These are phyloP conservation scores for Polymixis flavicincta DNA, from an alignment of 2,888 invertebrate genomes.

Conservation along the genomic window DNA sequence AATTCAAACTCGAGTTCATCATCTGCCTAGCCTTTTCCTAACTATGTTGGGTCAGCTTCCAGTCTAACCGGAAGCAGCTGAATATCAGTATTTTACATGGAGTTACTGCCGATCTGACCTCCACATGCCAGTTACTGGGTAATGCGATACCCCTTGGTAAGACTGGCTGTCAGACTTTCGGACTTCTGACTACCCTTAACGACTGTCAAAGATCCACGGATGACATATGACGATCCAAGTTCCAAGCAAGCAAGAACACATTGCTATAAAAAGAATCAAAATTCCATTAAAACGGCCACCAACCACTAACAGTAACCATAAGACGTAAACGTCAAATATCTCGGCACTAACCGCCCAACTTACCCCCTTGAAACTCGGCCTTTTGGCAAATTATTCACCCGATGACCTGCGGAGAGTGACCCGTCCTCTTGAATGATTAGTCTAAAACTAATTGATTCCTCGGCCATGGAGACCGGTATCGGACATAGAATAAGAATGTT, in stretches of 20 bases:
- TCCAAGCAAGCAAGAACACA: neutral
- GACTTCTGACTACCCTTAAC: too few species aligned
- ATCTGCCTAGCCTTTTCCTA: too few species aligned
- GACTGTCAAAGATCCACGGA: too few species aligned
- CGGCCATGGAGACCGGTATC: conserved; percentile 56
- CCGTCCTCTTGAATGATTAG: conserved; percentile 79
- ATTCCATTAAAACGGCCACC: neutral
- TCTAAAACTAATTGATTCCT: conserved; percentile 82
- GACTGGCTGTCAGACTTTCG: too few species aligned
- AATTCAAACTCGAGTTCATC: too few species aligned
- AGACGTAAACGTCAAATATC: conserved; percentile 26
- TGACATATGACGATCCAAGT: too few species aligned
- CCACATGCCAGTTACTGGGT: too few species aligned
- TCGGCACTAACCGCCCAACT: conserved; percentile 42
- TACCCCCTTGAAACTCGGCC: conserved; percentile 66
- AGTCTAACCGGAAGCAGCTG: too few species aligned
- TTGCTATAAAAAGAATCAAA: neutral
- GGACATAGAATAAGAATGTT: conserved; percentile 18
- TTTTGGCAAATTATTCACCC: conserved; percentile 79
- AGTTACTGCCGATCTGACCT: too few species aligned
- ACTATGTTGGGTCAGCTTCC: too few species aligned
- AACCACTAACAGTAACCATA: neutral
- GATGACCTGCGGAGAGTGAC: conserved; percentile 75
- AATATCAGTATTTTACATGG: too few species aligned
- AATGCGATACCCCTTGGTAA: too few species aligned